phyloP scores from a whole-genome alignment of 2,888 invertebrate genomes.

The Belgica antarctica region DNA sequence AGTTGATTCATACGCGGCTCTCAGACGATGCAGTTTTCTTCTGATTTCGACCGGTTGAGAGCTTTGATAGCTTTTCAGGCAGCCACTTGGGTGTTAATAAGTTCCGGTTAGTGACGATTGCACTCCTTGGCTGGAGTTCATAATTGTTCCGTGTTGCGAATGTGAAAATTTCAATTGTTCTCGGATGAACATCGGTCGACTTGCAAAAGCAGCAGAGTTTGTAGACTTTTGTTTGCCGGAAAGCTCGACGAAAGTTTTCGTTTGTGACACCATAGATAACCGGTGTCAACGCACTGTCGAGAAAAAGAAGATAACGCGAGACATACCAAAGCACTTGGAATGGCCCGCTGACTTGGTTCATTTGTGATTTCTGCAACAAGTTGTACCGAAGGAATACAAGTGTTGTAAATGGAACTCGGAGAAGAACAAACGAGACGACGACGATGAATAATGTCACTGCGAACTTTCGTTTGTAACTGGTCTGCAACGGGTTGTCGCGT shows the following conservation, averaged over 20 bases:
- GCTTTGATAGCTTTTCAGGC: background rate
- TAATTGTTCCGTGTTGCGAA: conserved; percentile 4
- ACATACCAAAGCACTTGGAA: conserved; percentile 65
- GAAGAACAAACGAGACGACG: conserved; percentile 64
- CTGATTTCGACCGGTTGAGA: background rate
- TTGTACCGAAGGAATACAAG: conserved; percentile 65
- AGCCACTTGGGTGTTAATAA: background rate
- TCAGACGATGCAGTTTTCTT: background rate
- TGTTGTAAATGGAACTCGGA: conserved; percentile 72
- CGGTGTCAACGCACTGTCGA: conserved; percentile 74
- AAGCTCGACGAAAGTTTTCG: conserved; percentile 66
- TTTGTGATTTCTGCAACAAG: conserved; percentile 52
- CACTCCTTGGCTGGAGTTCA: background rate
- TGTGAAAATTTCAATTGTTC: conserved; percentile 12
- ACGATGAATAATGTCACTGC: conserved; percentile 70
- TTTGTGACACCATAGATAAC: conserved; percentile 75
- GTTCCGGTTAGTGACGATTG: background rate
- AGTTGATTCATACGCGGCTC: too few species aligned
- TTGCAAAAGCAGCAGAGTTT: conserved; percentile 69
- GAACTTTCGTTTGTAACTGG: conserved; percentile 67
- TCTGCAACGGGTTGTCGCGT: conserved; percentile 62
- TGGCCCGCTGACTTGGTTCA: conserved; percentile 58
- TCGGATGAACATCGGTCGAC: background rate
- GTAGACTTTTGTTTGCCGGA: conserved; percentile 59
- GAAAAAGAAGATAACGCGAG: conserved; percentile 67